These are phyloP conservation scores for fruit fly (Drosophila melanogaster) DNA, from an alignment of 1,140 invertebrate genomes.

Conservation along the genomic window DNA sequence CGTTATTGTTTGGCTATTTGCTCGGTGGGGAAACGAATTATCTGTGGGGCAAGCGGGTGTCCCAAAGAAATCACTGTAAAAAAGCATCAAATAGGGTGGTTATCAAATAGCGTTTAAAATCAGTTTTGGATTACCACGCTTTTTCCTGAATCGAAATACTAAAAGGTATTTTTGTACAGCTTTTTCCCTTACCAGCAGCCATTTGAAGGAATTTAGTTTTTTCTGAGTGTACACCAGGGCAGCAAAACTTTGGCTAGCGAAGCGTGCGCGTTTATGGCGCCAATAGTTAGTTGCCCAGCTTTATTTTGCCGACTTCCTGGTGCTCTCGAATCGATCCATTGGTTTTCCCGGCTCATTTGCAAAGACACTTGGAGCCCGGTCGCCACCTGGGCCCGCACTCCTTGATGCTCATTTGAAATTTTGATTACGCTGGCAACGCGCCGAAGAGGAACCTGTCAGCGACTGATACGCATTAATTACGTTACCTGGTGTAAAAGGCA, in stretches of 20 bases:
- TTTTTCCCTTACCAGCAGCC: too few relatives aligned
- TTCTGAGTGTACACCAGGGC: neutral
- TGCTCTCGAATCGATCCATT: constrained; percentile 36
- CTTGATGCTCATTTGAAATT: constrained; percentile 71
- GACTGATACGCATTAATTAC: constrained; percentile 75
- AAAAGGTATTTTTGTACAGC: too few relatives aligned
- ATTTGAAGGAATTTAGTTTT: neutral
- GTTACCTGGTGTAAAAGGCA: constrained; percentile 60
- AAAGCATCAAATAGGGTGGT: neutral
- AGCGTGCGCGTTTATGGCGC: constrained; percentile 54
- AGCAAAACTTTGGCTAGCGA: constrained; percentile 37
- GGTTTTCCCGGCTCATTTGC: constrained; percentile 43
- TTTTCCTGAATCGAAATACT: neutral
- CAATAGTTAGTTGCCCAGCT: constrained; percentile 56
- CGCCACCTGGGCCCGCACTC: constrained; percentile 13
- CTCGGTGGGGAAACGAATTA: constrained; percentile 44
- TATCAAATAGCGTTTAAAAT: neutral
- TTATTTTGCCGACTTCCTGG: constrained; percentile 14
- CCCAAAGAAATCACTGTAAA: neutral
- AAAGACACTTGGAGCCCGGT: neutral
- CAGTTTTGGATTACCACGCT: too few relatives aligned
- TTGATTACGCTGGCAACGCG: constrained; percentile 66
- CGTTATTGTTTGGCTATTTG: constrained; percentile 66
- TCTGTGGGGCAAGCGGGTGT: neutral
- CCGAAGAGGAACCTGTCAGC: constrained; percentile 60